Evolutionary conservation across 2,113 vertebrate genomes (phyloP), one percentile per base, ranked within the genome.

Genomic region (Semicossyphus pulcher): DNA sequence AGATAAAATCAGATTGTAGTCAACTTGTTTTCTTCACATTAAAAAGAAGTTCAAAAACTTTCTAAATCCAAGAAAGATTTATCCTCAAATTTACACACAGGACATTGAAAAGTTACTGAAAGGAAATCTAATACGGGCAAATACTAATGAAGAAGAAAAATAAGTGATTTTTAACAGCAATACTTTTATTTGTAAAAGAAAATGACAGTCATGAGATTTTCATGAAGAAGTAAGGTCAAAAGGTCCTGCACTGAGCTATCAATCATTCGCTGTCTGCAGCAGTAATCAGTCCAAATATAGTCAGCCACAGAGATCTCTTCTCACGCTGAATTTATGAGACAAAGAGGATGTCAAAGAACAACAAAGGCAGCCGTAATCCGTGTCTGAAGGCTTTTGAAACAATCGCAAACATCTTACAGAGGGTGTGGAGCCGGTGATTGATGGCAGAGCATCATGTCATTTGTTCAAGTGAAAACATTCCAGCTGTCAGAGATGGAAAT

Each of bases 401-500:
- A 6, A 44, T 44, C 12, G 20, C 41, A 44, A n/a, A 44, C 18
- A 9, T 9, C 18, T 20, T 44, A 9, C 7, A 7, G 41, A n/a
- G 16, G 41, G 42, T 6, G 28, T 61, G 47, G 28, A 37, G 60
- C 23, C 18, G 20, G 20, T 5, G 34, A 48, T n/a, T 11, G 5
- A 11, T 21, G 59, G 1, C 16, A 28, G 5, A 21, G 25, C 42
- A 7, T 39, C 10, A 20, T 20, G 52, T 20, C 21, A 4, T 54
- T 31, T 8, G 36, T 21, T 37, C 32, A 15, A 47, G 16, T 10
- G 28, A 12, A 53, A 52, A 61, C 72, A 76, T 68, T 60, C 54
- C 73, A 44, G 57, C 28, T 60, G 72, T 76, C 53, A 58, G 2
- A 15, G 11, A 4, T 14, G 4, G 11, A 37, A 37, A n/a, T n/a